These are phyloP conservation scores for Peromyscus melanophrys DNA, from an alignment of 2,797 vertebrate species.

Conservation along the genomic window DNA sequence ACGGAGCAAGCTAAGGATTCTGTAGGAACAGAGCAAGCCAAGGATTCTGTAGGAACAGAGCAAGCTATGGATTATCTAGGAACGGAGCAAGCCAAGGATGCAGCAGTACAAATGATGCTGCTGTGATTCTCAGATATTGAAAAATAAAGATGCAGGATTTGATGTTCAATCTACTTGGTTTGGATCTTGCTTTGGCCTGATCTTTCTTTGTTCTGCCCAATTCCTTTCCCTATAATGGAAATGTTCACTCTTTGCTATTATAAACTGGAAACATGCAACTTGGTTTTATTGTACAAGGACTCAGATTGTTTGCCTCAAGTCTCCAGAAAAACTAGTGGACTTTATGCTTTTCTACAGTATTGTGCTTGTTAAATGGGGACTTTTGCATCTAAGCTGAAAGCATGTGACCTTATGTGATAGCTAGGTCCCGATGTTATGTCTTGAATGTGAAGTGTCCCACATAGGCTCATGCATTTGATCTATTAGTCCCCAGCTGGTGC, in stretches of 20 bases:
- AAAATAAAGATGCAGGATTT: neutral
- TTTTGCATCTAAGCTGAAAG: neutral
- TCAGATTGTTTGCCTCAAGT: too few species aligned
- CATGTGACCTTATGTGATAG: neutral
- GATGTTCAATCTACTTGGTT: neutral
- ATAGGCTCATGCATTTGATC: neutral
- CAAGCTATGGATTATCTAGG: neutral
- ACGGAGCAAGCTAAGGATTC: too few species aligned
- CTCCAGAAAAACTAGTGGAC: neutral
- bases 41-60: too few species aligned
- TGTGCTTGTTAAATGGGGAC: neutral
- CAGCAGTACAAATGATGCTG: neutral
- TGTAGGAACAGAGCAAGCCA: too few species aligned
- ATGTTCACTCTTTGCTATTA: neutral
- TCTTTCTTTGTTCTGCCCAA: neutral
- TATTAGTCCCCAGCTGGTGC: neutral
- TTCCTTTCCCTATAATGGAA: neutral
- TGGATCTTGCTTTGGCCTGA: neutral
- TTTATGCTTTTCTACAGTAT: neutral
- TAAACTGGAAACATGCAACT: neutral
- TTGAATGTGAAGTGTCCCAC: neutral
- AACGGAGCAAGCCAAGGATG: neutral
- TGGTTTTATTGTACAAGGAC: neutral
- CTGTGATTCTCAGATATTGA: neutral
- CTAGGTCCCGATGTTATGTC: neutral